Evolutionary conservation across 1,140 invertebrate species (phyloP).

Genomic region (Zaprionus gabonicus): DNA sequence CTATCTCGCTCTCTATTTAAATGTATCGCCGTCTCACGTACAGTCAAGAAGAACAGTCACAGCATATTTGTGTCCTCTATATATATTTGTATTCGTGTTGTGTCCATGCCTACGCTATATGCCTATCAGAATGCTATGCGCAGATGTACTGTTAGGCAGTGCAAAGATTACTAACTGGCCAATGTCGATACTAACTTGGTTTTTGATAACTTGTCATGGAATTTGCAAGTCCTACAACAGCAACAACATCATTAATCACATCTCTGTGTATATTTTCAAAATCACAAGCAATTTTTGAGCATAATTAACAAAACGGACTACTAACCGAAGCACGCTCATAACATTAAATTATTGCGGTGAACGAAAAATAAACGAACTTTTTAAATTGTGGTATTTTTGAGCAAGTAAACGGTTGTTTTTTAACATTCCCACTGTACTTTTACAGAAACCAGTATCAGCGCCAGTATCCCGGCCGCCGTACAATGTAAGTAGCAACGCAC

Average conservation of each 20-base stretch:
- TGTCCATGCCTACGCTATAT: conserved; percentile 32
- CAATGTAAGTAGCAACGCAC: conserved; percentile 71
- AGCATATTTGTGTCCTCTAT: conserved; percentile 38
- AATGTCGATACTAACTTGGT: conserved; percentile 57
- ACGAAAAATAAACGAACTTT: conserved; percentile 10
- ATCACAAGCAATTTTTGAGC: conserved; percentile 44
- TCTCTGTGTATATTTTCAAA: conserved; percentile 78
- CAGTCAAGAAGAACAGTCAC: conserved; percentile 60
- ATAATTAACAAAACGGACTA: conserved; percentile 53
- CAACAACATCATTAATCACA: conserved; percentile 68
- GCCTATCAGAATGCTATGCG: conserved; percentile 48
- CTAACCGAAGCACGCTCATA: conserved; percentile 71
- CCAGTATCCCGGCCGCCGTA: conserved; percentile 82
- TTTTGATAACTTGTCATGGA: conserved; percentile 59
- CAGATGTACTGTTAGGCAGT: conserved; percentile 46
- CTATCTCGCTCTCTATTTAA: conserved; percentile 46
- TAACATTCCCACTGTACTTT: conserved; percentile 27
- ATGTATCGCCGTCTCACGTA: conserved; percentile 49
- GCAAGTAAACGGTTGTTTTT: conserved; percentile 25
- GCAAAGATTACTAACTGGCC: conserved; percentile 60
- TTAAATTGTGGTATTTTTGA: conserved; percentile 31
- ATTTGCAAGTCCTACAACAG: conserved; percentile 54
- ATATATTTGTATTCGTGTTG: conserved; percentile 9
- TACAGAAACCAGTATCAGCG: conserved; percentile 82
- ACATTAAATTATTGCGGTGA: conserved; percentile 43